These are phyloP conservation scores for Petrolisthes cinctipes DNA, from an alignment of 2,888 invertebrate genomes.

Conservation along the genomic window DNA sequence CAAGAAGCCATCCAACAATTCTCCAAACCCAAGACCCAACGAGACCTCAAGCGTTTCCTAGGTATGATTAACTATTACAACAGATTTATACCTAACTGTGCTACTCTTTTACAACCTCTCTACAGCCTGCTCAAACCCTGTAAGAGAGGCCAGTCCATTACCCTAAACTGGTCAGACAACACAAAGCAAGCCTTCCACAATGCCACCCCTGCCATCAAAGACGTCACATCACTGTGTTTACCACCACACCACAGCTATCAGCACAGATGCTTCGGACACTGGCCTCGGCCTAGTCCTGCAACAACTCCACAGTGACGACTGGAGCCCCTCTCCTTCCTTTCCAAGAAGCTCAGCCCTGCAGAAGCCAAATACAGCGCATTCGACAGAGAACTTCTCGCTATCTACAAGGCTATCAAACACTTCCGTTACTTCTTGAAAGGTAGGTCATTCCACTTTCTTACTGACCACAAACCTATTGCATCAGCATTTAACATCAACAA, in stretches of 20 bases:
- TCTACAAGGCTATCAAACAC: background rate
- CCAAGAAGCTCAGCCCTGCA: background rate
- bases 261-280: background rate
- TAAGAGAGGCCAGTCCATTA: slow-evolving; percentile 1
- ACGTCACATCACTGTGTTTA: background rate
- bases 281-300: slow-evolving; percentile 19
- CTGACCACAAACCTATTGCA: slow-evolving; percentile 23
- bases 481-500: background rate
- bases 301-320: background rate
- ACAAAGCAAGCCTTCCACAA: slow-evolving; percentile 1
- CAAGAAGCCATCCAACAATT: slow-evolving; percentile 6
- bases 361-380: slow-evolving; percentile 4
- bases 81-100: background rate
- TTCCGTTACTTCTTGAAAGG: slow-evolving; percentile 12
- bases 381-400: background rate
- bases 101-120: slow-evolving; percentile 13
- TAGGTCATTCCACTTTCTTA: background rate
- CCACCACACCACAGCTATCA: background rate
- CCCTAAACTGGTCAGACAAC: background rate
- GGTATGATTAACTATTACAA: slow-evolving; percentile 20
- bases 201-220: background rate
- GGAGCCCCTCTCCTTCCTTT: slow-evolving; percentile 7
- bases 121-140: background rate
- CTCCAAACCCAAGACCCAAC: background rate
- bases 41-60: slow-evolving; percentile 16